Percentiles rank a stretch among this genome's conserved stretches.
Evolutionary conservation across 2,113 vertebrate species (phyloP).

Genomic region (Phainopepla nitens): DNA sequence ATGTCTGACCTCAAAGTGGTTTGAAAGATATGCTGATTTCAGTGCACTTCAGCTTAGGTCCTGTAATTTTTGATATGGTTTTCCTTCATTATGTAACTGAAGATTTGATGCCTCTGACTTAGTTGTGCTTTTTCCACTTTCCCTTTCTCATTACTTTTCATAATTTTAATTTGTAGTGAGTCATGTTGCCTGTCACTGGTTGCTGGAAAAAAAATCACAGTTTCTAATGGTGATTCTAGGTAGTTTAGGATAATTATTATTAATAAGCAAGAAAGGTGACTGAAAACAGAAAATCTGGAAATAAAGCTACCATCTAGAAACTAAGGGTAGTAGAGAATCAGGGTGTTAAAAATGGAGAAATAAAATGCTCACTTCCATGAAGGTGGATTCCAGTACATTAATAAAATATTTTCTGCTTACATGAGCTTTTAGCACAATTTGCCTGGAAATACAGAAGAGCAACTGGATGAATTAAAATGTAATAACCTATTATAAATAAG

Average conservation of each 20-base stretch:
- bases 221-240: neutral
- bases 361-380: neutral
- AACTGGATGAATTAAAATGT: neutral
- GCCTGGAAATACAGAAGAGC: neutral
- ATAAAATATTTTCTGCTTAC: neutral
- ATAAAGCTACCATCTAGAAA: neutral
- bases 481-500: constrained; percentile 6
- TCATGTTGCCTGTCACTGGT: neutral
- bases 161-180: neutral
- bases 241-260: neutral
- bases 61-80: neutral
- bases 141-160: neutral
- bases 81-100: neutral
- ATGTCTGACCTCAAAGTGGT: neutral
- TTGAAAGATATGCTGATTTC: neutral
- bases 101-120: neutral
- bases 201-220: neutral
- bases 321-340: neutral
- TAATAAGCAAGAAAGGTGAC: neutral
- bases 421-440: neutral
- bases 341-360: neutral
- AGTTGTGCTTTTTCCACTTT: neutral
- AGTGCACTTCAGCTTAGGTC: neutral
- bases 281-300: neutral
- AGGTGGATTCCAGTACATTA: neutral